A percentile compares a stretch with the other conserved stretches of the same genome.
phyloP scores from a whole-genome alignment of 2,113 vertebrate genomes.

The Gasterosteus aculeatus region DNA sequence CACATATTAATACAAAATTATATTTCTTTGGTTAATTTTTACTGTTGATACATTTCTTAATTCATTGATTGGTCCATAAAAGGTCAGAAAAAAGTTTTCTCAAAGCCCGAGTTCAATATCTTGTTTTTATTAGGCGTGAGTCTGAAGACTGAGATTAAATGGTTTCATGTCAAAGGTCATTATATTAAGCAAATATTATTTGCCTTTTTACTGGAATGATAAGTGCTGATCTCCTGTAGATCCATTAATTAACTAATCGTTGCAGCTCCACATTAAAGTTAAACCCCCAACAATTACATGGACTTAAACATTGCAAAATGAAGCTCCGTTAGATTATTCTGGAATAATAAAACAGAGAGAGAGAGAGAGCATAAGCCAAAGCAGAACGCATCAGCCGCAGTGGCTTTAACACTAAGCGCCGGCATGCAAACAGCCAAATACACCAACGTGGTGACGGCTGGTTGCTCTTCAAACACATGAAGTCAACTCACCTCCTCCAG shows the following conservation, averaged over 20 bases:
- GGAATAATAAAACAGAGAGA: neutral
- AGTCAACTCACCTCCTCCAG: conserved; percentile 49
- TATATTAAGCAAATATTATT: neutral
- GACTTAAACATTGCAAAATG: neutral
- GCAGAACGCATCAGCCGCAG: conserved; percentile 1
- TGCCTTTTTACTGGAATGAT: neutral
- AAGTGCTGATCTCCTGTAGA: neutral
- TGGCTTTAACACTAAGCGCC: conserved; percentile 17
- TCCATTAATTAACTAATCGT: neutral
- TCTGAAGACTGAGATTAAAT: neutral
- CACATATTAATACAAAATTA: neutral
- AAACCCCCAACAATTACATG: conserved; percentile 1
- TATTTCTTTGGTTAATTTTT: neutral
- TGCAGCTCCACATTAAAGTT: conserved; percentile 11
- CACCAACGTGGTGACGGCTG: neutral
- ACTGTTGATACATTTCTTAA: neutral
- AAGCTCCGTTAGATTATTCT: neutral
- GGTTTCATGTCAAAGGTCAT: neutral
- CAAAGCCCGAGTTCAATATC: neutral
- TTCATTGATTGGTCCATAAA: neutral
- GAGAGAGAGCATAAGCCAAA: neutral
- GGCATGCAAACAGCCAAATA: neutral
- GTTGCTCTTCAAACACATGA: conserved; percentile 26
- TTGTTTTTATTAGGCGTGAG: neutral
- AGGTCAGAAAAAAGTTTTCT: neutral